Conservation (phyloP, 64 coral and sea anemone genomes). For the Actinia equina region DNA sequence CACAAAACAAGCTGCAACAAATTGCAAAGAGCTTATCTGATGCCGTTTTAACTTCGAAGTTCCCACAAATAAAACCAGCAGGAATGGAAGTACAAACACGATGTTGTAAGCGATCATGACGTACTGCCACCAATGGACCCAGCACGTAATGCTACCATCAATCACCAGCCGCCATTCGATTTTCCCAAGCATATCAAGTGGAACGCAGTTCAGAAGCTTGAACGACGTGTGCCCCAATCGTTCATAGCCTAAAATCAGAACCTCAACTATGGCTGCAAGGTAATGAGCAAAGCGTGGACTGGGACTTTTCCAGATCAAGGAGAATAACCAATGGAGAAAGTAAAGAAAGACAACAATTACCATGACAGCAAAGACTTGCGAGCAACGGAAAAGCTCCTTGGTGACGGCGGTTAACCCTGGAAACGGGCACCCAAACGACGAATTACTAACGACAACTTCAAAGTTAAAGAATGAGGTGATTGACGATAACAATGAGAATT, state of each 20-base stretch:
- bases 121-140: slow-evolving; percentile 74
- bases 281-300: slow-evolving; percentile 32
- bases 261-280: slow-evolving; percentile 36
- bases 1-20: slow-evolving; percentile 60
- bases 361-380: slow-evolving; percentile 33
- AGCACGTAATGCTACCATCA: slow-evolving; percentile 63
- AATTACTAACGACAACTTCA: neutral
- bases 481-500: neutral
- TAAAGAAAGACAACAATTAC: slow-evolving; percentile 29
- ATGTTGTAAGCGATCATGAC: slow-evolving; percentile 34
- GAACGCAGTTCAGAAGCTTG: slow-evolving; percentile 55
- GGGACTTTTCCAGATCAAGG: neutral
- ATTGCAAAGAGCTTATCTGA: slow-evolving; percentile 35
- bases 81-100: slow-evolving; percentile 60
- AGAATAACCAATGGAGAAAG: slow-evolving; percentile 8
- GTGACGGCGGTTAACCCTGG: slow-evolving; percentile 41
- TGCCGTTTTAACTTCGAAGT: slow-evolving; percentile 51
- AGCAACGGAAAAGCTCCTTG: slow-evolving; percentile 34
- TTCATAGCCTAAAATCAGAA: slow-evolving; percentile 71
- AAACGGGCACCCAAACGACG: slow-evolving; percentile 37
- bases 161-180: slow-evolving; percentile 37
- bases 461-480: slow-evolving; percentile 39
- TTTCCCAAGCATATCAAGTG: neutral
- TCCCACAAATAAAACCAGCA: slow-evolving; percentile 58
- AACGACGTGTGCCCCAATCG: slow-evolving; percentile 54